A percentile compares a stretch with the other conserved stretches of the same genome.
These are phyloP conservation scores for Chaetura pelagica DNA, from an alignment of 2,113 vertebrate species.

Conservation along the genomic window DNA sequence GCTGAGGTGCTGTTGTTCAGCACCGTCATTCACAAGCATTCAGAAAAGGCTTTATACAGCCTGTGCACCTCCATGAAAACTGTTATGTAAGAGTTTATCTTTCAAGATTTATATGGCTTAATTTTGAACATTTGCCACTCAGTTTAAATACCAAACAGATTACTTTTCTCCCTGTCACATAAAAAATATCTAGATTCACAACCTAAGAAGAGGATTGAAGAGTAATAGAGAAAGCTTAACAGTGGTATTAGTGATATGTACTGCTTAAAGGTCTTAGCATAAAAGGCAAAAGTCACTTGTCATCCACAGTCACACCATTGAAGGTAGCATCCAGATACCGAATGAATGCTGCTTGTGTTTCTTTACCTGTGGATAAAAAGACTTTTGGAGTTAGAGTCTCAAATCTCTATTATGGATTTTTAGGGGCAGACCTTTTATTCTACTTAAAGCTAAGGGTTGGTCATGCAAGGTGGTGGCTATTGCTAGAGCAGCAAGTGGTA, in stretches of 20 bases:
- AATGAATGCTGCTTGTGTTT: background rate
- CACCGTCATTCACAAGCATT: background rate
- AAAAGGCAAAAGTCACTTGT: background rate
- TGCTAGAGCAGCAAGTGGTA: background rate
- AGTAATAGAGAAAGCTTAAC: background rate
- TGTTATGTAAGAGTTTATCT: background rate
- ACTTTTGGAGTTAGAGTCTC: background rate
- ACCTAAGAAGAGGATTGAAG: background rate
- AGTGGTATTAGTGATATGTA: background rate
- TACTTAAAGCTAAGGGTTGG: background rate
- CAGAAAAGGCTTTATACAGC: background rate
- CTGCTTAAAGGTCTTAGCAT: background rate
- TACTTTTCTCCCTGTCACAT: background rate
- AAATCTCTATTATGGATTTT: background rate
- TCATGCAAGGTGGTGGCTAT: rapidly evolving
- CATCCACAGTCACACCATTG: background rate
- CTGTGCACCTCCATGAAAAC: background rate
- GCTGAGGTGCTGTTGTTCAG: too few relatives aligned
- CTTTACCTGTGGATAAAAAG: background rate
- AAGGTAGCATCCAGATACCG: background rate
- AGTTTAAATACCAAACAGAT: background rate
- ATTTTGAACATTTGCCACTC: background rate
- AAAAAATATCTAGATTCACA: conserved; percentile 4
- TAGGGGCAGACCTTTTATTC: background rate
- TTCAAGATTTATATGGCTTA: background rate